Evolutionary conservation across 2,113 vertebrate species (phyloP), one percentile per base, ranked within the genome.

Genomic region (Apeltes quadracus): DNA sequence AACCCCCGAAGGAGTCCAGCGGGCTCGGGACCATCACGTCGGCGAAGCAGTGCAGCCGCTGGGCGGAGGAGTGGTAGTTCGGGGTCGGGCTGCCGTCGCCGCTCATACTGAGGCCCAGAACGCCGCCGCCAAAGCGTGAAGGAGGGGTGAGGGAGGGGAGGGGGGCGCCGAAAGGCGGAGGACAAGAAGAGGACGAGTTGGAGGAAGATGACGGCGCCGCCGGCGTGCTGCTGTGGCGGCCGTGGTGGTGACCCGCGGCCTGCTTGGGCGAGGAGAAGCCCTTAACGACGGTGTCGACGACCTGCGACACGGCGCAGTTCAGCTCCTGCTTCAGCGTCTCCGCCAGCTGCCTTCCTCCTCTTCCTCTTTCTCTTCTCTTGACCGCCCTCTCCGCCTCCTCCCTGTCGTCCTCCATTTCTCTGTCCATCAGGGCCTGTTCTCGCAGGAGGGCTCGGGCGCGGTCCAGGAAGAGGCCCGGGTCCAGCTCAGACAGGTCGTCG

Each of bases 271-370:
- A 97, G 64, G 96, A 95, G 83, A 99, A 99, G 75, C 98, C 97
- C 83, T 98, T 99, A 73, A 99, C 97, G 75, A 99, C 98, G 0
- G 96, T 98, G 94, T 99, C 98, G 54, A 99, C 98, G 0, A 99
- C 97, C 81, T 98, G 98, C 0, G 97, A 97, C 95, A 99, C 97
- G 88, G 98, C 96, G 0, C 96, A 97, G 91, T 96, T 98, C 72
- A 99, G 94, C 87, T 99, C 97, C 92, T 99, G 97, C 86, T 99
- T 99, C 81, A 99, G 89, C 0, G 96, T 98, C 93, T 99, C 98
- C 0, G 98, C 98, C 83, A 99, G 81, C 84, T 96, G 97, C 83
- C 97, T 95, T 76, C 95, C 95, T 29, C 94, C 95, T 73, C 95
- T 94, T 91, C 93, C 62, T 65, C 83, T 84, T 93, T 94, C 62